phyloP scores from a whole-genome alignment of 2,888 invertebrate genomes.

The Taphrorychus bicolor region DNA sequence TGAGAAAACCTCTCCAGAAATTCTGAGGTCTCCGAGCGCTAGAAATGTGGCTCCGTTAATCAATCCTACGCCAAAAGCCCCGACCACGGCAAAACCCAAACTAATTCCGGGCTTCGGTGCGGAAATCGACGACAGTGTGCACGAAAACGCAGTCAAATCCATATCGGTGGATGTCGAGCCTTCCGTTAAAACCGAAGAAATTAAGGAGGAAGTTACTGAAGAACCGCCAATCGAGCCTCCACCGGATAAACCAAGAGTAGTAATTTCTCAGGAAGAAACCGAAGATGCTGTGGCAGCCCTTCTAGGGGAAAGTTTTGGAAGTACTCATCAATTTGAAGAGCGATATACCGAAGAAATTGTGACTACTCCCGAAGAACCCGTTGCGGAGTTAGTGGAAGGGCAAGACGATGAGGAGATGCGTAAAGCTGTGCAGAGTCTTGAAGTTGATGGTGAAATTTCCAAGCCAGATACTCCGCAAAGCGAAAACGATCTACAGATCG shows the following conservation, averaged over 20 bases:
- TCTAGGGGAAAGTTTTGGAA: constrained; percentile 85
- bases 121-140: constrained; percentile 72
- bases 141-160: constrained; percentile 82
- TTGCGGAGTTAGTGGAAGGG: constrained; percentile 67
- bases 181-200: constrained; percentile 44
- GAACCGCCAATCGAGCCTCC: constrained; percentile 59
- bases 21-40: constrained; percentile 52
- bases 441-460: constrained; percentile 68
- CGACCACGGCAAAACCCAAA: constrained; percentile 55
- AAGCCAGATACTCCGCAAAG: constrained; percentile 88
- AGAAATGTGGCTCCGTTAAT: constrained; percentile 54
- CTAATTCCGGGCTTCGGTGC: constrained; percentile 73
- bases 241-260: constrained; percentile 80
- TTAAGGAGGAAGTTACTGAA: constrained; percentile 50
- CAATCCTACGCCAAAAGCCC: constrained; percentile 64
- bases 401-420: constrained; percentile 86
- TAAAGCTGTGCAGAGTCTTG: constrained; percentile 82
- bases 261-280: constrained; percentile 91
- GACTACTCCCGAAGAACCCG: constrained; percentile 54
- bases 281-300: constrained; percentile 91
- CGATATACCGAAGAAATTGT: constrained; percentile 63
- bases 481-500: constrained; percentile 83
- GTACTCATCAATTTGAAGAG: constrained; percentile 65
- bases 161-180: constrained; percentile 68
- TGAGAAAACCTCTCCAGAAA: constrained; percentile 54